A percentile compares a stretch with the other conserved stretches of the same genome.
These are phyloP conservation scores for Brachynemurus nebulosus DNA, from an alignment of 2,888 invertebrate species.

Conservation along the genomic window DNA sequence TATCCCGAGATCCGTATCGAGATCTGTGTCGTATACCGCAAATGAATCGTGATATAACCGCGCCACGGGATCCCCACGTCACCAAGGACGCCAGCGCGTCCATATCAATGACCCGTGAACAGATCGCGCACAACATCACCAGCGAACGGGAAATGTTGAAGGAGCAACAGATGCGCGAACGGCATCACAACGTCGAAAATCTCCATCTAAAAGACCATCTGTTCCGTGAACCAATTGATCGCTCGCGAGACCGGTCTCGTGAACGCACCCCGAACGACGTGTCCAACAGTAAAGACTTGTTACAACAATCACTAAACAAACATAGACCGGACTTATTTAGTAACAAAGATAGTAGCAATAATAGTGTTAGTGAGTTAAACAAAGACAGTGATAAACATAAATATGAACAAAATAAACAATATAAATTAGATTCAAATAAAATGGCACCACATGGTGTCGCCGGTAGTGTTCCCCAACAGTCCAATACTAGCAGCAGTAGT, in stretches of 20 bases:
- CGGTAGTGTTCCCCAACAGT: too few relatives aligned
- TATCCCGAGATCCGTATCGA: background rate
- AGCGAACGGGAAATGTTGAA: slow-evolving; percentile 13
- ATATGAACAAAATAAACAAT: slow-evolving; percentile 1
- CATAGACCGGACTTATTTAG: slow-evolving; percentile 6
- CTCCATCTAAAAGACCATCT: background rate
- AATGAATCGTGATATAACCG: slow-evolving; percentile 5
- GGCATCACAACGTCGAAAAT: background rate
- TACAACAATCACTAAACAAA: too few relatives aligned
- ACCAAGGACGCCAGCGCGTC: background rate
- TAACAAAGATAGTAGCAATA: slow-evolving; percentile 6
- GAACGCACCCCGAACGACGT: slow-evolving; percentile 14
- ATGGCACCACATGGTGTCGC: too few relatives aligned
- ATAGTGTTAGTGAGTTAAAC: slow-evolving; percentile 1
- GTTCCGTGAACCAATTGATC: background rate
- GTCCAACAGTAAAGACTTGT: slow-evolving; percentile 17
- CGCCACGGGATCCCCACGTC: slow-evolving; percentile 1
- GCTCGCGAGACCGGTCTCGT: too few relatives aligned
- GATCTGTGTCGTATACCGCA: background rate
- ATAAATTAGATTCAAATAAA: too few relatives aligned
- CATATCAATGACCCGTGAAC: background rate
- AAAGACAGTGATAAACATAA: slow-evolving; percentile 2
- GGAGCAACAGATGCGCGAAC: slow-evolving; percentile 5
- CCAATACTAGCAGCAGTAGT: too few relatives aligned
- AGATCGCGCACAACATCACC: slow-evolving; percentile 10